Conservation (phyloP, 1,140 invertebrate species). For the Pseudomyrmex concolor region DNA sequence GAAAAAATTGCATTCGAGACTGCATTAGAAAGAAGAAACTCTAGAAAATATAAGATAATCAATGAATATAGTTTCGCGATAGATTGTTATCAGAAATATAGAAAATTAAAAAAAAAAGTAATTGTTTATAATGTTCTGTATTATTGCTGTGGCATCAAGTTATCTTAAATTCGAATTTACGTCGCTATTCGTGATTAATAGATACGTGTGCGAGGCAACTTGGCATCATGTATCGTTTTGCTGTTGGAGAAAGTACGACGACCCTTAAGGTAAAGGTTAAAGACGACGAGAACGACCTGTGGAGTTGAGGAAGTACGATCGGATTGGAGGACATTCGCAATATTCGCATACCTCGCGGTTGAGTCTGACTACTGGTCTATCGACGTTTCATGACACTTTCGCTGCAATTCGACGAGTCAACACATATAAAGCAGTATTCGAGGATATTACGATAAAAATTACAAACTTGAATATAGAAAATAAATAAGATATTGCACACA, state of each 20-base stretch:
- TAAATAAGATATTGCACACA: too few relatives aligned
- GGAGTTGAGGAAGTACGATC: conserved; percentile 7
- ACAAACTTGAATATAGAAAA: too few relatives aligned
- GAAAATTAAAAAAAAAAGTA: too few relatives aligned
- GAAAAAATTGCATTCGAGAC: too few relatives aligned
- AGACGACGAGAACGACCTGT: conserved; percentile 73
- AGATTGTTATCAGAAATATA: too few relatives aligned
- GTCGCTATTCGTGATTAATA: conserved; percentile 31
- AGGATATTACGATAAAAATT: conserved; percentile 10
- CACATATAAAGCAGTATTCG: background rate
- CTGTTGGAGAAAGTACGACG: conserved; percentile 83
- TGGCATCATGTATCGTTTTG: conserved; percentile 62
- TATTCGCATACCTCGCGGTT: conserved; percentile 32
- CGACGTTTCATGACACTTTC: conserved; percentile 48
- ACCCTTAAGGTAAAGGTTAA: conserved; percentile 83
- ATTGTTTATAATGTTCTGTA: too few relatives aligned
- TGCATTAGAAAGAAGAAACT: too few relatives aligned
- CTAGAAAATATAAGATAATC: too few relatives aligned
- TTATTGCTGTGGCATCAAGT: too few relatives aligned
- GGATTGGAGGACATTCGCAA: conserved; percentile 38
- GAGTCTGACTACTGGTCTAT: conserved; percentile 30
- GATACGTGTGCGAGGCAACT: conserved; percentile 59
- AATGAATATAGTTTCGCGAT: too few relatives aligned
- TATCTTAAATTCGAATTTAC: too few relatives aligned
- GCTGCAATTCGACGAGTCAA: conserved; percentile 38